phyloP scores from a whole-genome alignment of 1,140 invertebrate species.

The Leptoteleia sp. region DNA sequence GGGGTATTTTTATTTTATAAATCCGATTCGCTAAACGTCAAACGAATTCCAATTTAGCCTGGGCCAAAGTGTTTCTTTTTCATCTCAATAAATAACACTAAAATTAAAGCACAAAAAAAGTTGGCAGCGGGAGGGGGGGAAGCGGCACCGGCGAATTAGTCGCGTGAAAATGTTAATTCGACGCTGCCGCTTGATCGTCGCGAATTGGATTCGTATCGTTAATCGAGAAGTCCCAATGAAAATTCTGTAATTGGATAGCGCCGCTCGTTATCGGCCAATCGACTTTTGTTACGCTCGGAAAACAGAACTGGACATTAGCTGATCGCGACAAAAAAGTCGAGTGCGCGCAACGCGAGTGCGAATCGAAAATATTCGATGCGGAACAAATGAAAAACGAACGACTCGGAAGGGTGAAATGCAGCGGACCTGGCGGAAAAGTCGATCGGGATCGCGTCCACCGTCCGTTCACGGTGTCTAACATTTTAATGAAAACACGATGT shows the following conservation, averaged over 20 bases:
- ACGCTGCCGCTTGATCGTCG: slow-evolving; percentile 39
- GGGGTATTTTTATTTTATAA: slow-evolving; percentile 8
- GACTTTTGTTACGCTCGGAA: slow-evolving; percentile 73
- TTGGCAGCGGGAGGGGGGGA: too few relatives aligned
- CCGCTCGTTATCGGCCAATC: slow-evolving; percentile 74
- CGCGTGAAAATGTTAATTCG: slow-evolving; percentile 54
- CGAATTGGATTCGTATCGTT: slow-evolving; percentile 60
- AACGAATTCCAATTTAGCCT: slow-evolving; percentile 12
- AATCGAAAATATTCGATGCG: slow-evolving; percentile 61
- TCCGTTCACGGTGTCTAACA: slow-evolving; percentile 24
- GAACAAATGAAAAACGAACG: slow-evolving; percentile 59
- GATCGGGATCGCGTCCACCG: slow-evolving; percentile 9
- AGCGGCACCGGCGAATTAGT: slow-evolving; percentile 20
- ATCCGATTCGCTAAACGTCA: slow-evolving; percentile 11
- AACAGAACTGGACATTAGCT: slow-evolving; percentile 62
- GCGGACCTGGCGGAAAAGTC: slow-evolving; percentile 31
- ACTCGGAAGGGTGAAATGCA: slow-evolving; percentile 41
- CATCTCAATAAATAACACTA: slow-evolving; percentile 13
- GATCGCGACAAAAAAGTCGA: slow-evolving; percentile 58
- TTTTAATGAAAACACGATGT: slow-evolving; percentile 39
- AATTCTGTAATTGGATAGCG: slow-evolving; percentile 76
- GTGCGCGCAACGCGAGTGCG: slow-evolving; percentile 36
- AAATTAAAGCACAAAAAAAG: slow-evolving; percentile 21
- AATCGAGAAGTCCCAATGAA: slow-evolving; percentile 70
- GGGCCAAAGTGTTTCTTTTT: slow-evolving; percentile 12